Evolutionary conservation across 2,888 invertebrate species (phyloP).

Genomic region (Diogma glabrata): DNA sequence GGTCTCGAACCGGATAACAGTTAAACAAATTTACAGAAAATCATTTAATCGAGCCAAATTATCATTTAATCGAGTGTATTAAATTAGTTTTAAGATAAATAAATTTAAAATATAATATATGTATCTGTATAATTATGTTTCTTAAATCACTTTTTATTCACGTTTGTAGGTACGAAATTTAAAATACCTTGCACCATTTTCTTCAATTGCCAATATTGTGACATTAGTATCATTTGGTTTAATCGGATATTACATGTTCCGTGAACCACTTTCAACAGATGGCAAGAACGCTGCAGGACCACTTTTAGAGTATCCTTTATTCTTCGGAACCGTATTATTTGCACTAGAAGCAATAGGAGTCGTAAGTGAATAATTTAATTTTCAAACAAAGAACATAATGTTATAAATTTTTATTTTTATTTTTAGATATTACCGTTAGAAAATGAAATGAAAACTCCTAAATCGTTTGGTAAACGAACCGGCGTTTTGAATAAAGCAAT

Average conservation of each 20-base stretch:
- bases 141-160: background rate
- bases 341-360: slow-evolving; percentile 92
- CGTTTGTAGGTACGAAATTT: slow-evolving; percentile 48
- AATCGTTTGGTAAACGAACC: slow-evolving; percentile 61
- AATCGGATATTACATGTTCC: slow-evolving; percentile 75
- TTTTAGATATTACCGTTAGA: slow-evolving; percentile 78
- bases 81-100: too few species aligned
- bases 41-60: background rate
- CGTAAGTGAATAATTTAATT: slow-evolving; percentile 43
- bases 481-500: slow-evolving; percentile 82
- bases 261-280: slow-evolving; percentile 51
- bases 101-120: background rate
- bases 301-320: slow-evolving; percentile 67
- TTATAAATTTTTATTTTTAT: slow-evolving; percentile 7
- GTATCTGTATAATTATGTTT: too few species aligned
- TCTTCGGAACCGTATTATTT: slow-evolving; percentile 92
- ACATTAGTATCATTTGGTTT: slow-evolving; percentile 75
- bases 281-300: slow-evolving; percentile 52
- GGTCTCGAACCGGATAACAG: too few species aligned
- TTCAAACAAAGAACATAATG: background rate
- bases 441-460: slow-evolving; percentile 86
- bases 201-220: slow-evolving; percentile 75
- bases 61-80: background rate
- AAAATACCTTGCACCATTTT: slow-evolving; percentile 80
- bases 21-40: background rate